Evolutionary conservation across 2,888 invertebrate genomes (phyloP).

Genomic region (Kryphioiulus occultus): DNA sequence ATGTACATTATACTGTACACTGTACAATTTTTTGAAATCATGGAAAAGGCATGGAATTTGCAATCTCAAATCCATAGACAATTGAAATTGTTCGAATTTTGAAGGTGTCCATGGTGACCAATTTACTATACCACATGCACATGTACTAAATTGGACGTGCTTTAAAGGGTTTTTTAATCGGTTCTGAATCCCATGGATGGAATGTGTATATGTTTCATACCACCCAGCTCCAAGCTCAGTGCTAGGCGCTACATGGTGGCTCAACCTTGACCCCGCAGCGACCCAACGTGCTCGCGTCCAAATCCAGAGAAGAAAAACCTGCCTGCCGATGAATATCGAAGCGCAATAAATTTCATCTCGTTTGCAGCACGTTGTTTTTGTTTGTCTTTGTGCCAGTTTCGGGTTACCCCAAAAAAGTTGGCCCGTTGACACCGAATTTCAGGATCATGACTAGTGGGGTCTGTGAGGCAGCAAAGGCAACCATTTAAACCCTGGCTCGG

Average conservation of each 20-base stretch:
- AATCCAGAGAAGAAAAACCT: constrained; percentile 5
- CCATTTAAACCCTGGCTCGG: neutral
- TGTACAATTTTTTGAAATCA: too few relatives aligned
- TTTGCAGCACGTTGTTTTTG: neutral
- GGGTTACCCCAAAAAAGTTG: neutral
- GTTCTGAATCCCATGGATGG: neutral
- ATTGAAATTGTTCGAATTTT: too few relatives aligned
- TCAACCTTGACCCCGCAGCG: neutral
- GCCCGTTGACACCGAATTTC: neutral
- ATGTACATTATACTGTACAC: too few relatives aligned
- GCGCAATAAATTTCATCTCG: neutral
- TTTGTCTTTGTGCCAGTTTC: neutral
- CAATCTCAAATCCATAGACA: too few relatives aligned
- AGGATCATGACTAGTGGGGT: neutral
- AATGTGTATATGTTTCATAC: neutral
- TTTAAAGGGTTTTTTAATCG: too few relatives aligned
- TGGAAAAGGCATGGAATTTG: too few relatives aligned
- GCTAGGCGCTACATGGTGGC: neutral
- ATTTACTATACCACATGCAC: too few relatives aligned
- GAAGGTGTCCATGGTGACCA: too few relatives aligned
- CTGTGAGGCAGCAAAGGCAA: neutral
- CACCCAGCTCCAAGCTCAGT: neutral
- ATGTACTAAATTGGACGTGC: too few relatives aligned
- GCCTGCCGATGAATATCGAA: neutral
- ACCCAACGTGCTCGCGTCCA: neutral